Conservation (phyloP, 2,113 vertebrate species). For the Puffinus mauretanicus region DNA sequence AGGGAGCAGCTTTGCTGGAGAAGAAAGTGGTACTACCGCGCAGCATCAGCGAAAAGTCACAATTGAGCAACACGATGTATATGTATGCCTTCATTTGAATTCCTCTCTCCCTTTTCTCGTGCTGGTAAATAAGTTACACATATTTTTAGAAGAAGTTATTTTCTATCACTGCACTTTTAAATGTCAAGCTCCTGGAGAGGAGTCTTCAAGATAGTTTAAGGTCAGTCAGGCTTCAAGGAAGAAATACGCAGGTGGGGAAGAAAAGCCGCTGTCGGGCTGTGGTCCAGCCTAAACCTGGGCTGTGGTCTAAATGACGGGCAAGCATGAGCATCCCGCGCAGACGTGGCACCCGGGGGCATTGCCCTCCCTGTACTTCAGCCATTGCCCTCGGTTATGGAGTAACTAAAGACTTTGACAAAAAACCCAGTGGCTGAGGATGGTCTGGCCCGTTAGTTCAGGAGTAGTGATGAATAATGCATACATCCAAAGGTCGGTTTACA, state of each 20-base stretch:
- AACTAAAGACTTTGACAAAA: background rate
- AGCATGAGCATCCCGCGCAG: accelerated
- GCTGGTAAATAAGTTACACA: constrained; percentile 53
- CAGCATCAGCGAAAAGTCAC: background rate
- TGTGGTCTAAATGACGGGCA: background rate
- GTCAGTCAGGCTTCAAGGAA: constrained; percentile 45
- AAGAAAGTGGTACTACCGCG: background rate
- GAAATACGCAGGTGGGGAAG: background rate
- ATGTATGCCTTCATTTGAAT: constrained; percentile 28
- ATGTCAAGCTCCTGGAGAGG: constrained; percentile 55
- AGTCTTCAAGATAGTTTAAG: constrained; percentile 41
- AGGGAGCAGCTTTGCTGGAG: background rate
- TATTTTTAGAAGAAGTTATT: constrained; percentile 64
- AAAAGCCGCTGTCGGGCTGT: background rate
- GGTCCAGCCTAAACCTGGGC: background rate
- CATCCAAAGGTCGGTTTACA: constrained; percentile 34
- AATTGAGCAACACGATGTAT: background rate
- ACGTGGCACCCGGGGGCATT: background rate
- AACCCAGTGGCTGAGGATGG: background rate
- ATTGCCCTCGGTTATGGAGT: background rate
- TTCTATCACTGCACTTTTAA: constrained; percentile 59
- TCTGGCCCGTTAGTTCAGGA: background rate
- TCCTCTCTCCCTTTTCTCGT: background rate
- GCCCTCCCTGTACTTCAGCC: background rate
- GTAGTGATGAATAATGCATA: constrained; percentile 18